Evolutionary conservation across 2,113 vertebrate species (phyloP).

Genomic region (Chaetura pelagica): DNA sequence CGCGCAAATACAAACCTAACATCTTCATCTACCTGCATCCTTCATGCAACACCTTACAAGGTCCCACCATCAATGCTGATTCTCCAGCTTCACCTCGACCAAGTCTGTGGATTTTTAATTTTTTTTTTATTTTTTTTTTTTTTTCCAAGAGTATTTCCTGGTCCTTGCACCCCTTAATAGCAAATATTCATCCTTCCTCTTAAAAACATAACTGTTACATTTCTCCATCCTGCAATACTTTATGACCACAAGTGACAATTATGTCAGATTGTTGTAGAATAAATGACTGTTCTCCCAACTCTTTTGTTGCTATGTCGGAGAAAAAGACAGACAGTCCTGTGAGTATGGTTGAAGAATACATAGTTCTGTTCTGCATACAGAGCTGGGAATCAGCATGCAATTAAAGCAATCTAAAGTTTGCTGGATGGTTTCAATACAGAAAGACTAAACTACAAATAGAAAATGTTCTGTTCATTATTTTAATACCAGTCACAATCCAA

Average conservation of each 20-base stretch:
- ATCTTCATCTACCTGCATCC: background rate
- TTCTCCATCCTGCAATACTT: background rate
- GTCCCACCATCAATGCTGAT: background rate
- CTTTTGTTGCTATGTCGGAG: background rate
- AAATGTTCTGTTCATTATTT: background rate
- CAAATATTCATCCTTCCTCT: background rate
- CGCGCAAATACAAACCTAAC: background rate
- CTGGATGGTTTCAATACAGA: background rate
- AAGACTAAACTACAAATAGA: background rate
- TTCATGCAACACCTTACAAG: background rate
- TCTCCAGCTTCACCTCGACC: background rate
- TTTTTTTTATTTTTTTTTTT: background rate
- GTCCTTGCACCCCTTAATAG: background rate
- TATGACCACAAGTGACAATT: background rate
- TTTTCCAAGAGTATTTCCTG: background rate
- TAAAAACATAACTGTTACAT: background rate
- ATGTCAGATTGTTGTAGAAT: background rate
- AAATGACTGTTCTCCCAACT: background rate
- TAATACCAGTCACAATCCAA: background rate
- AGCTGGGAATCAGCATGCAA: background rate
- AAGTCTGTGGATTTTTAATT: background rate
- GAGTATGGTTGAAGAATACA: background rate
- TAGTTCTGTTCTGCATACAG: background rate
- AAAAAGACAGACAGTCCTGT: background rate
- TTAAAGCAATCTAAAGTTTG: background rate